Conservation (phyloP, 2,888 invertebrate genomes). For the Patella caerulea region DNA sequence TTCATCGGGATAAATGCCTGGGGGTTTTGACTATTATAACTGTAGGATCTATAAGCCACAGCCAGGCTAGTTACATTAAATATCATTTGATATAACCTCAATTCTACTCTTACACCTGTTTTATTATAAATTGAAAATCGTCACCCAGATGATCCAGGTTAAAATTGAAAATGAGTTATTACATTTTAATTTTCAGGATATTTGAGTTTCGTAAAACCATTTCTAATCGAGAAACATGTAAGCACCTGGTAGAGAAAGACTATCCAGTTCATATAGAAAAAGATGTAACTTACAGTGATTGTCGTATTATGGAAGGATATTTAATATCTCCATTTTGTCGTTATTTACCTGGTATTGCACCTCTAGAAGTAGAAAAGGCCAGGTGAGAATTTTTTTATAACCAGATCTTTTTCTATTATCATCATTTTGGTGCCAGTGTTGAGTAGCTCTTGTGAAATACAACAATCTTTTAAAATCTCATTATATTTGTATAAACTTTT, state of each 20-base stretch:
- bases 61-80: too few species aligned
- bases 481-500: too few species aligned
- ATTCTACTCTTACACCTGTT: not conserved
- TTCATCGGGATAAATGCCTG: too few species aligned
- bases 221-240: conserved; percentile 86
- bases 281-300: conserved; percentile 74
- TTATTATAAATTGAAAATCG: not conserved
- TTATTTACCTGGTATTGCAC: conserved; percentile 88
- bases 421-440: too few species aligned
- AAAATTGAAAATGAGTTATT: conserved; percentile 1
- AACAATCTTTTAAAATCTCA: too few species aligned
- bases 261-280: conserved; percentile 90
- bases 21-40: too few species aligned
- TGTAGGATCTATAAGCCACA: too few species aligned
- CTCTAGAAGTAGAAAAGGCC: conserved; percentile 85
- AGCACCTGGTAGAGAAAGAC: conserved; percentile 83
- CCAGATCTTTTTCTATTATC: too few species aligned
- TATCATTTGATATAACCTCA: too few species aligned
- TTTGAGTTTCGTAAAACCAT: conserved; percentile 91
- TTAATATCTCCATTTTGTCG: conserved; percentile 88
- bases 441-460: too few species aligned
- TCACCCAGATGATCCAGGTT: not conserved
- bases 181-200: conserved; percentile 78
- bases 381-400: conserved; percentile 73
- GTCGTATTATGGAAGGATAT: conserved; percentile 81